Evolutionary conservation across 2,797 vertebrate species (phyloP), one percentile per base, ranked within the genome.

Genomic region (Gephyroberyx darwinii): DNA sequence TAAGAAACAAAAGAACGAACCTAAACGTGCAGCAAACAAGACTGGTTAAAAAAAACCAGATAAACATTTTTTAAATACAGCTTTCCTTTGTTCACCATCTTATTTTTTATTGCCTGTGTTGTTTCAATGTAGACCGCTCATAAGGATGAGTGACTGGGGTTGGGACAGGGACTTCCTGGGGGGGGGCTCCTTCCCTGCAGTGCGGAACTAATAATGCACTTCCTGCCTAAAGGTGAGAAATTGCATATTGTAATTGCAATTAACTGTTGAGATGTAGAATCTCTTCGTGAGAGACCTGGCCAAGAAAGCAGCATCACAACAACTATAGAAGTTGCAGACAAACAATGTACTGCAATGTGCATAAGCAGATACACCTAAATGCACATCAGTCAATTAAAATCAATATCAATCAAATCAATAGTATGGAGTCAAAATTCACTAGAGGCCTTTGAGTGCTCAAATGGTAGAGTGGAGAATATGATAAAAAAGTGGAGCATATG

Each of bases 11-110:
- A 54, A 57, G 31, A 37, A n/a, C 20, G 9, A 3, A 41, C 39
- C 9, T 8, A 10, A 37, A 37, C 35, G 9, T 56, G 48, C 62
- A 52, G 48, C 53, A 65, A 50, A 66, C 35, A 67, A 50, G 67
- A 57, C 33, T 47, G 7, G 64, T 47, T 55, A 59, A 56, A 53
- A 54, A 57, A 65, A 50, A 9, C n/a, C 9, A 37, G 7, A 58
- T 47, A 45, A 64, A 52, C 65, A 26, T 69, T 60, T 2, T 45
- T 41, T 41, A 43, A 59, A 69, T 35, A 3, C 59, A 55, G 30
- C 64, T 16, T 30, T 71, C 16, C 60, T 31, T 55, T 30, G 33
- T 16, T 20, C 55, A 14, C 19, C 41, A 14, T 26, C 33, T 22
- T 14, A n/a, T 62, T 47, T 9, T 53, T 51, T 31, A 52, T 13